Percentiles rank a stretch among this genome's conserved stretches.
Evolutionary conservation across 2,113 vertebrate species (phyloP).

Genomic region (Edolisoma coerulescens): DNA sequence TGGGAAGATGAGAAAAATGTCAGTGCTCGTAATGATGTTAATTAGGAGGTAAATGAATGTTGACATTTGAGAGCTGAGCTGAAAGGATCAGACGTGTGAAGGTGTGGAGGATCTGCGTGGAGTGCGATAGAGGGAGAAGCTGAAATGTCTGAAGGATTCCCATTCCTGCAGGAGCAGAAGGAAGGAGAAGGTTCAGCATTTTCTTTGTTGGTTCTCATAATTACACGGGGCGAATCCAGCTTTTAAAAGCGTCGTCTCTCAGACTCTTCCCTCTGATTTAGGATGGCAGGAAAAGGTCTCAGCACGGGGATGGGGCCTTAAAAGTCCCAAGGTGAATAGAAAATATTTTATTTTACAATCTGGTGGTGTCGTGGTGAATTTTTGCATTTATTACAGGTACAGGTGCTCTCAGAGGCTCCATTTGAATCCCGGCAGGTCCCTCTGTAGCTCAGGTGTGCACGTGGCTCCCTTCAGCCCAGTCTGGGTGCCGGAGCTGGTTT

Average conservation of each 20-base stretch:
- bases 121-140: not conserved
- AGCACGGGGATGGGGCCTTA: fast-evolving
- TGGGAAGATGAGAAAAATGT: conserved; percentile 36
- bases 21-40: conserved; percentile 40
- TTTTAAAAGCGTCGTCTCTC: not conserved
- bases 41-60: conserved; percentile 47
- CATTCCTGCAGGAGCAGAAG: not conserved
- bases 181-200: not conserved
- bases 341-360: fast-evolving
- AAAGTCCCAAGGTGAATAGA: not conserved
- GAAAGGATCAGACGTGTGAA: not conserved
- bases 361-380: not conserved
- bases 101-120: not conserved
- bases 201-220: not conserved
- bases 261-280: not conserved
- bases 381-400: not conserved
- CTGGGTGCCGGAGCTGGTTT: not conserved
- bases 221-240: not conserved
- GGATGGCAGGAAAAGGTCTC: not conserved
- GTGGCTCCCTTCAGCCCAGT: not conserved
- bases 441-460: not conserved
- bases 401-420: not conserved
- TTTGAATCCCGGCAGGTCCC: not conserved
- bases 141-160: not conserved
- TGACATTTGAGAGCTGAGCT: conserved; percentile 24